Percentiles rank a stretch among this genome's conserved stretches.
These are phyloP conservation scores for Oceanodroma tethys DNA, from an alignment of 2,113 vertebrate species.

Conservation along the genomic window DNA sequence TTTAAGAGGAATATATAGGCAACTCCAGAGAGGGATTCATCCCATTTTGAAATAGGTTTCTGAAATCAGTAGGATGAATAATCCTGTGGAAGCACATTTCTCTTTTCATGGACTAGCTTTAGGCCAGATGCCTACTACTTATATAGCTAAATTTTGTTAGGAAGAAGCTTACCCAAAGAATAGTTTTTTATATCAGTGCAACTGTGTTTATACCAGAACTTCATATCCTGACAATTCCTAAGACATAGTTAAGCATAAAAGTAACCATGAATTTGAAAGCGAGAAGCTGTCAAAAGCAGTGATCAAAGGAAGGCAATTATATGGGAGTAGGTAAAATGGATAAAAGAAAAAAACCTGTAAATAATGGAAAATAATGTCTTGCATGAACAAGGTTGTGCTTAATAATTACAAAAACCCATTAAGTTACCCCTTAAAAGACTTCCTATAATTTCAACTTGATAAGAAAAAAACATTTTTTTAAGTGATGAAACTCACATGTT, in stretches of 20 bases:
- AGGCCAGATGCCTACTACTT: neutral
- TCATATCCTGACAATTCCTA: neutral
- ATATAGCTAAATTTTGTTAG: neutral
- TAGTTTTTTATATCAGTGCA: neutral
- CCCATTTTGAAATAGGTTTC: neutral
- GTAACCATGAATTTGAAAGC: neutral
- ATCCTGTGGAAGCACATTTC: neutral
- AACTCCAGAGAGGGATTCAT: neutral
- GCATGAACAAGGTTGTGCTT: neutral
- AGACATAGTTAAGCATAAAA: neutral
- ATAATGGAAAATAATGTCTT: neutral
- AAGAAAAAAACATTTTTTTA: neutral
- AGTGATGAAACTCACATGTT: neutral
- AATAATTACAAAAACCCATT: neutral
- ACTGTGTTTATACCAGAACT: neutral
- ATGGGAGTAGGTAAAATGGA: neutral
- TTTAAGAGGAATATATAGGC: neutral
- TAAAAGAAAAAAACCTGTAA: neutral
- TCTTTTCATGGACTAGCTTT: neutral
- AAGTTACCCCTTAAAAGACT: neutral
- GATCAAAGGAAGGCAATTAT: neutral
- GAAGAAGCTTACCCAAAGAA: neutral
- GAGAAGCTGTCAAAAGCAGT: neutral
- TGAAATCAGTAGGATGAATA: neutral
- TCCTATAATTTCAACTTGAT: neutral